Conservation (phyloP, 2,113 vertebrate species). For the Gasterosteus aculeatus region DNA sequence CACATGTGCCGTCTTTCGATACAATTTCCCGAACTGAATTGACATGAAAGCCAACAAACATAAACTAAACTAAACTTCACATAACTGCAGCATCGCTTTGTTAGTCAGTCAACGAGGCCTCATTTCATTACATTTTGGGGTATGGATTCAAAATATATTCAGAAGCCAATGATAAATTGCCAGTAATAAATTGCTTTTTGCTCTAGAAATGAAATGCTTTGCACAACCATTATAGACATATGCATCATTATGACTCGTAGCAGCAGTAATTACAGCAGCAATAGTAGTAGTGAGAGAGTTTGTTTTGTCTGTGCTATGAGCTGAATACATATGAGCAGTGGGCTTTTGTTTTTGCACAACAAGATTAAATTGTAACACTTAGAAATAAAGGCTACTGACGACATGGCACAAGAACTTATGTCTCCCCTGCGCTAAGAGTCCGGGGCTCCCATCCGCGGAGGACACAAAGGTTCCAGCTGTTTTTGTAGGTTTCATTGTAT, state of each 20-base stretch:
- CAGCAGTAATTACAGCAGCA: background rate
- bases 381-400: constrained; percentile 41
- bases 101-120: background rate
- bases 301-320: background rate
- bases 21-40: background rate
- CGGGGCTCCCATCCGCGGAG: constrained; percentile 12
- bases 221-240: background rate
- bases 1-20: background rate
- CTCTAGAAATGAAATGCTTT: constrained; percentile 3
- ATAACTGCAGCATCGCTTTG: background rate
- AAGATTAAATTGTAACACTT: constrained; percentile 37
- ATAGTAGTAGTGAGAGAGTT: background rate
- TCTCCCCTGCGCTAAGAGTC: constrained; percentile 44
- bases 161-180: constrained; percentile 1
- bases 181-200: constrained; percentile 8
- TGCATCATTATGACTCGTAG: background rate
- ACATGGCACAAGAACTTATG: constrained; percentile 56
- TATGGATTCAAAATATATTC: background rate
- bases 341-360: constrained; percentile 6
- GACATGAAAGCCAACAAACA: constrained; percentile 11
- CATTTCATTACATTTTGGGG: constrained; percentile 14
- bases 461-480: constrained; percentile 44
- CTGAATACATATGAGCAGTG: constrained; percentile 11
- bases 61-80: constrained; percentile 1
- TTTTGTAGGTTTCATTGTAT: constrained; percentile 43